A percentile compares a stretch with the other conserved stretches of the same genome.
phyloP scores from a whole-genome alignment of 2,888 invertebrate species.

The Platerodrilus igneus region DNA sequence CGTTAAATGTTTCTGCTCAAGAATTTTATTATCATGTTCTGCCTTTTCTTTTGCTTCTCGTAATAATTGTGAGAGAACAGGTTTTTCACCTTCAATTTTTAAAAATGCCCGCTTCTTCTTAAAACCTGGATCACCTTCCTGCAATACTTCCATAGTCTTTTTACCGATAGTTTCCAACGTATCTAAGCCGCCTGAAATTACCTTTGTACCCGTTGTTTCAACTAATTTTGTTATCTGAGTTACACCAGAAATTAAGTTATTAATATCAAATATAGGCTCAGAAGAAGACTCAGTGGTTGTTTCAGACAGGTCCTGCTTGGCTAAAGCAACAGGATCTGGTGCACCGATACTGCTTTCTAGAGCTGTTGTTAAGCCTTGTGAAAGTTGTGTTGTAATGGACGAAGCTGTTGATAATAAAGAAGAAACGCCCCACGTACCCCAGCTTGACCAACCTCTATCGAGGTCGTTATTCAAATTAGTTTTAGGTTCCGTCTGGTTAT shows the following conservation, averaged over 20 bases:
- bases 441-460: constrained; percentile 49
- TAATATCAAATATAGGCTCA: constrained; percentile 26
- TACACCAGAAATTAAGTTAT: constrained; percentile 63
- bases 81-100: constrained; percentile 59
- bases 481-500: background rate
- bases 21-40: constrained; percentile 55
- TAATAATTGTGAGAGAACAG: constrained; percentile 61
- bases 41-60: constrained; percentile 69
- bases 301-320: constrained; percentile 47
- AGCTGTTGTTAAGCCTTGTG: constrained; percentile 72
- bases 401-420: constrained; percentile 72
- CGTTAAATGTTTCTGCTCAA: constrained; percentile 49
- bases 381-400: constrained; percentile 74
- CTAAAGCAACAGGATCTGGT: constrained; percentile 77
- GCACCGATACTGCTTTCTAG: constrained; percentile 79
- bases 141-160: constrained; percentile 89
- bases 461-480: constrained; percentile 10
- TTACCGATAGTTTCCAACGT: constrained; percentile 91
- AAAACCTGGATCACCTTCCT: constrained; percentile 87
- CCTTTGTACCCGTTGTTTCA: constrained; percentile 57
- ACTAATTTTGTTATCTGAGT: constrained; percentile 61
- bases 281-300: constrained; percentile 10
- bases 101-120: constrained; percentile 72
- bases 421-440: constrained; percentile 74
- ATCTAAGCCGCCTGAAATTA: constrained; percentile 75